These are phyloP conservation scores for Altica lythri DNA, from an alignment of 2,888 invertebrate genomes.

Conservation along the genomic window DNA sequence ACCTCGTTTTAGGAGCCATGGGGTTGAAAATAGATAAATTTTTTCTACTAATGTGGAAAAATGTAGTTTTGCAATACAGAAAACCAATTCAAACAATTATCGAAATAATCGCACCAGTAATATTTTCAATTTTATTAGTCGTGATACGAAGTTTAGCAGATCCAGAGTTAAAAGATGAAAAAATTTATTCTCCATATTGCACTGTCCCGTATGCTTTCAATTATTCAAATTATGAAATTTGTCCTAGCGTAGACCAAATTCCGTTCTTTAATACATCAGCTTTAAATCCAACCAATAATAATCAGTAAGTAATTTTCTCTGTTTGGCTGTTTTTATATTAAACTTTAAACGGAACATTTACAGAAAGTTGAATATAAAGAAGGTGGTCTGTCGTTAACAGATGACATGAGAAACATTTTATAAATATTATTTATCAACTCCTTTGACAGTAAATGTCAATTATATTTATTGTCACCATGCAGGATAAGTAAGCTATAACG, in stretches of 20 bases:
- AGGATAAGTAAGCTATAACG: too few species aligned
- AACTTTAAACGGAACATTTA: too few species aligned
- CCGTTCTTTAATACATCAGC: not conserved
- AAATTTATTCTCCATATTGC: slow-evolving; percentile 48
- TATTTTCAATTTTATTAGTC: slow-evolving; percentile 71
- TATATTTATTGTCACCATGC: too few species aligned
- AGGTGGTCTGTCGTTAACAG: too few species aligned
- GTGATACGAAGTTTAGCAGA: slow-evolving; percentile 70
- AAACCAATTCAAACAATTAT: slow-evolving; percentile 69
- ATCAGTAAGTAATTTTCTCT: too few species aligned
- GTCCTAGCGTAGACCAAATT: slow-evolving; percentile 3
- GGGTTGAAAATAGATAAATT: slow-evolving; percentile 61
- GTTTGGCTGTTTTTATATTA: too few species aligned
- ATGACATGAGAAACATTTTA: too few species aligned
- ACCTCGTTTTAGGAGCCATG: too few species aligned
- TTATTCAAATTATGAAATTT: slow-evolving; percentile 12
- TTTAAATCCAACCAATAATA: too few species aligned
- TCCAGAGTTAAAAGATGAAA: slow-evolving; percentile 57
- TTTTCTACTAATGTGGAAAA: slow-evolving; percentile 80
- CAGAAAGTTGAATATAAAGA: too few species aligned
- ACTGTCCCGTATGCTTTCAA: slow-evolving; percentile 25
- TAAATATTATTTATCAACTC: too few species aligned
- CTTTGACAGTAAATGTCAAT: too few species aligned
- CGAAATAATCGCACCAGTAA: slow-evolving; percentile 70
- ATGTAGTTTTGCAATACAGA: slow-evolving; percentile 76